Evolutionary conservation across 2,888 invertebrate genomes (phyloP).

Genomic region (Idaea aversata): DNA sequence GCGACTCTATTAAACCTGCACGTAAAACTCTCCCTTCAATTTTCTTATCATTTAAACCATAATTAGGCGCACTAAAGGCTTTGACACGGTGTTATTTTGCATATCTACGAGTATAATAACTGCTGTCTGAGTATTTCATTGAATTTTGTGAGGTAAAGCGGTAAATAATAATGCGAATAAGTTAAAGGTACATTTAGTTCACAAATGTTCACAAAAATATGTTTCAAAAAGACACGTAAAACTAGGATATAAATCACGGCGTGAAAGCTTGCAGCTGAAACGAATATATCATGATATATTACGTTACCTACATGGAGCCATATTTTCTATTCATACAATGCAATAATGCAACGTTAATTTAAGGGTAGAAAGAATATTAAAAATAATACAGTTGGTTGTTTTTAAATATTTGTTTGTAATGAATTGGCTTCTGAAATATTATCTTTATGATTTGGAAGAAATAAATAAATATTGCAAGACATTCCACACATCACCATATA

Average conservation of each 20-base stretch:
- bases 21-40: background rate
- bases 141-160: background rate
- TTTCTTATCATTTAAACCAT: background rate
- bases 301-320: background rate
- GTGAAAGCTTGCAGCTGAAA: background rate
- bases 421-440: too few relatives aligned
- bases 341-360: background rate
- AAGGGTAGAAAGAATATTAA: background rate
- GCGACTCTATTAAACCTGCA: background rate
- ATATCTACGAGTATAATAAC: background rate
- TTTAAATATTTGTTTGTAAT: too few relatives aligned
- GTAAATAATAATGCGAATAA: background rate
- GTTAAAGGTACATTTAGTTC: background rate
- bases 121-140: background rate
- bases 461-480: too few relatives aligned
- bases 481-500: too few relatives aligned
- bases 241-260: background rate
- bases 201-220: background rate
- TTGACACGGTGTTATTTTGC: background rate
- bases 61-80: background rate
- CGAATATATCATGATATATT: conserved; percentile 1
- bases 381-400: too few relatives aligned
- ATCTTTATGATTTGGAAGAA: too few relatives aligned
- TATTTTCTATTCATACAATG: background rate
- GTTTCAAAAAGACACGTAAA: background rate